Conservation (phyloP, 1,140 invertebrate species). For the Camponotus floridanus region DNA sequence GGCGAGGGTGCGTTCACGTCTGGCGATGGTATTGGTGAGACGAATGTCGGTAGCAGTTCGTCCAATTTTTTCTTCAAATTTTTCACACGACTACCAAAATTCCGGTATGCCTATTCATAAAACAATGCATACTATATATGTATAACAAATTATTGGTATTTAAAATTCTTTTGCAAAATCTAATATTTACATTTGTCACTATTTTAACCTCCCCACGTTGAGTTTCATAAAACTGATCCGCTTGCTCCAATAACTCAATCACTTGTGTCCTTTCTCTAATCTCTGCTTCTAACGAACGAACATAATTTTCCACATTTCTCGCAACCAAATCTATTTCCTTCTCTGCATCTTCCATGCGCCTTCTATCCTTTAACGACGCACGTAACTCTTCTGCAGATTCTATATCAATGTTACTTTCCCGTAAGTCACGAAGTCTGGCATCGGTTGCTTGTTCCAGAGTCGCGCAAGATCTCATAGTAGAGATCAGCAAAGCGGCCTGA, state of each 20-base stretch:
- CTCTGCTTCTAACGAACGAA: conserved; percentile 92
- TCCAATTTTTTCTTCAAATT: conserved; percentile 94
- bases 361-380: conserved; percentile 92
- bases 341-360: conserved; percentile 94
- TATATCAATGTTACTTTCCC: conserved; percentile 82
- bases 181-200: conserved; percentile 93
- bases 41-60: conserved; percentile 90
- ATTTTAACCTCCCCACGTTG: conserved; percentile 97
- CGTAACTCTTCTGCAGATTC: conserved; percentile 90
- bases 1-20: conserved; percentile 94
- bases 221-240: conserved; percentile 95
- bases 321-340: conserved; percentile 94
- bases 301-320: conserved; percentile 92
- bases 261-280: conserved; percentile 93
- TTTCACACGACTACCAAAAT: conserved; percentile 95
- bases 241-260: conserved; percentile 91
- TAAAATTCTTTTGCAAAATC: neutral
- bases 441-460: conserved; percentile 85
- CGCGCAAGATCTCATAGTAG: conserved; percentile 86
- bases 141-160: neutral
- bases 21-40: conserved; percentile 91
- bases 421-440: conserved; percentile 81
- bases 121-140: conserved; percentile 24
- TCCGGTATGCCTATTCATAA: conserved; percentile 93
- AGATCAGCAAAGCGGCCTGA: conserved; percentile 85